Conservation (phyloP, 2,113 vertebrate species). For the Strigops habroptila region DNA sequence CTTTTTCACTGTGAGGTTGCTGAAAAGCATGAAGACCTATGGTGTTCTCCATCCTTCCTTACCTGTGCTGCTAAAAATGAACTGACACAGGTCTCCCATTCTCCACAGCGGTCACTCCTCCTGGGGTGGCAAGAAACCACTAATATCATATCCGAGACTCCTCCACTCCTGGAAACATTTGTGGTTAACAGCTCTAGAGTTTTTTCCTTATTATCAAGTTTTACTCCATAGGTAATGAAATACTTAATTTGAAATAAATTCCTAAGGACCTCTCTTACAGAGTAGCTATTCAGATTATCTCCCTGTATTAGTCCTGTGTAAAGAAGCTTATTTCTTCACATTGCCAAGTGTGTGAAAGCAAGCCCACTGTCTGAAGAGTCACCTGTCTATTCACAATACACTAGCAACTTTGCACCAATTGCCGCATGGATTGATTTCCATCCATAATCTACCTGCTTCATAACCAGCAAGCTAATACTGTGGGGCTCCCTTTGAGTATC, state of each 20-base stretch:
- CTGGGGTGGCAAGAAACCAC: not conserved
- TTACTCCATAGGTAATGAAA: not conserved
- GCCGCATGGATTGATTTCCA: not conserved
- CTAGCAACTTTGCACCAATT: not conserved
- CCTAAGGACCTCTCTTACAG: not conserved
- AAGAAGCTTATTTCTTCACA: not conserved
- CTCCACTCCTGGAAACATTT: not conserved
- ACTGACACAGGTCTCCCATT: not conserved
- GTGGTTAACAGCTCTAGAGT: not conserved
- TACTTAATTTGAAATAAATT: not conserved
- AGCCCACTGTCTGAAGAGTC: not conserved
- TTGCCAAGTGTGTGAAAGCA: not conserved
- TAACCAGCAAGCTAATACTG: not conserved
- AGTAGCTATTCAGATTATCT: not conserved
- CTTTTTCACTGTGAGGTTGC: not conserved
- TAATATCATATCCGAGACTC: not conserved
- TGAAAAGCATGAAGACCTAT: not conserved
- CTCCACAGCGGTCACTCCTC: not conserved
- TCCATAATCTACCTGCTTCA: not conserved
- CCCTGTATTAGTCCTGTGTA: not conserved
- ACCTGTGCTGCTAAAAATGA: not conserved
- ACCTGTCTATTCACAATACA: not conserved
- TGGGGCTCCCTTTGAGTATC: not conserved
- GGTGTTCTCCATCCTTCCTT: not conserved
- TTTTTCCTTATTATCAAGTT: not conserved